Base-by-base conservation (phyloP, 2,888 invertebrate species). In the Hydropsyche betteni region DNA sequence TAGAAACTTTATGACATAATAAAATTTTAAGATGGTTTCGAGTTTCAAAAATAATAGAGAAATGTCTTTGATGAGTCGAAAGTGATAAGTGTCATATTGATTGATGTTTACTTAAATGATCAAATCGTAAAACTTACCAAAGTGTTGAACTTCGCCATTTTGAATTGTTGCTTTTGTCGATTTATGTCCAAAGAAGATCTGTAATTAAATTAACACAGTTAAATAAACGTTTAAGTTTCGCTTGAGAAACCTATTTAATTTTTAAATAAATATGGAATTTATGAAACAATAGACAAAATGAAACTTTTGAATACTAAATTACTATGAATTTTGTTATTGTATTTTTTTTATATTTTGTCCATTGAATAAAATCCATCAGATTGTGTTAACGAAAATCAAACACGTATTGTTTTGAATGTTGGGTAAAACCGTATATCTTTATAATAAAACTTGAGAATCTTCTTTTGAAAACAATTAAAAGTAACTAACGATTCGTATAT, bases 61-160 rank as follows among this genome's bases (percentile, higher is more conserved):
- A 4, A 44, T 1, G 44, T 44, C 44, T 44, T 12, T 52, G n/a
- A 52, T 52, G 24, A 10, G 6, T 55, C 55, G 24, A 16, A 24
- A 8, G 64, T 24, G 2, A 61, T 44, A 44, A 44, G 10, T 44
- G 10, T 44, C 10, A 44, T 44, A 44, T 44, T 10, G 10, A 44
- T 6, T 8, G 44, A 10, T 44, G 44, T 44, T 44, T 44, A 10
- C 10, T 6, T 8, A 44, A 44, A 69, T 69, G 6, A 44, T 12
- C 6, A 34, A 34, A 64, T 16, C 34, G 38, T 8, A 36, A 14
- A 53, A 70, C 75, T 75, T 58, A 75, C 75, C 75, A 75, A 52
- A 58, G 44, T 14, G 38, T 61, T 75, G 69, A 75, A 75, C 75
- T 61, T 75, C 70, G 75, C 75, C 75, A 75, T 75, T 61, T 75